Base-by-base conservation (phyloP, 2,113 vertebrate genomes). In the Heterotilapia buettikoferi region DNA sequence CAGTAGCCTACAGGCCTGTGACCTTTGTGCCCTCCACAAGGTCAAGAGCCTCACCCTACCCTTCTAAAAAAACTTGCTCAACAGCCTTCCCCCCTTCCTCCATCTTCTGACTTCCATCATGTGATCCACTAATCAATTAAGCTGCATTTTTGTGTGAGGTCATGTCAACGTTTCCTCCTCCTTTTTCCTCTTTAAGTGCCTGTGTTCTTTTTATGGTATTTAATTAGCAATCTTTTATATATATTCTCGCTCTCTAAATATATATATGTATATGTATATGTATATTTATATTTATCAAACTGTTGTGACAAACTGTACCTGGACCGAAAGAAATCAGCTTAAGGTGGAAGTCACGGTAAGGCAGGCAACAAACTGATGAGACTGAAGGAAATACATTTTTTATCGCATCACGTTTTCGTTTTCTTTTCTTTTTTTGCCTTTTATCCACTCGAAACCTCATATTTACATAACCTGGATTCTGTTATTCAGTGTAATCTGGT, bases 101-200 rank as follows among this genome's bases (percentile, higher is more conserved):
- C 54, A 47, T 85, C 83, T 54, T 87, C 93, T 83, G 89, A 93
- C 91, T 92, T 94, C 92, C 95, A 94, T 95, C 97, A 96, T 94
- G 93, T 96, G 95, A 93, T 95, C 96, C 86, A 95, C 82, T 33
- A 97, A 98, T 97, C 93, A 95, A 98, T 97, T 96, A 97, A 96
- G 87, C 90, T 24, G 36, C 91, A 97, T 97, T 95, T 94, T 76
- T 89, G 88, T 92, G 95, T 97, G 96, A 97, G 95, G 95, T 98
- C 97, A 98, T 94, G 96, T 96, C 96, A 79, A 29, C 73, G 59
- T 93, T 93, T 95, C 92, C 95, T 4, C 93, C 82, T 82, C 85
- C 83, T 50, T 24, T 80, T 56, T 83, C 21, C 26, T 83, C 73
- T 43, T 84, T 53, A 66, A 14, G 24, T 86, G 59, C 84, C 71